Evolutionary conservation across 1,140 invertebrate genomes (phyloP).

Genomic region (Sarcophaga bullata): DNA sequence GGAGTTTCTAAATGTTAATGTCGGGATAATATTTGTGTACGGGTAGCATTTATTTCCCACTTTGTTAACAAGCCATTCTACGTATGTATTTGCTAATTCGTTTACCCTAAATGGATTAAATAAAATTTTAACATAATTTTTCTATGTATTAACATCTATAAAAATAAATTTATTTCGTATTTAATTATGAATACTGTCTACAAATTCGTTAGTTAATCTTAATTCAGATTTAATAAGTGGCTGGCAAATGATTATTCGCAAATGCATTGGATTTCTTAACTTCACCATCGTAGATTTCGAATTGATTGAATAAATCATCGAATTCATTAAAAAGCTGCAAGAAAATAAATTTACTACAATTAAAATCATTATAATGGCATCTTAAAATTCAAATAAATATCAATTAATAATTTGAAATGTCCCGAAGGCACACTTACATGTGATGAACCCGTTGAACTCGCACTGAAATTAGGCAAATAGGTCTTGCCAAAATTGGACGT

Average conservation of each 20-base stretch:
- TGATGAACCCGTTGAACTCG: constrained; percentile 53
- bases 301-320: constrained; percentile 59
- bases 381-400: neutral
- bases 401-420: neutral
- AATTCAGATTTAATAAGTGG: neutral
- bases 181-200: no score
- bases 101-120: no score
- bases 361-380: neutral
- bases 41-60: no score
- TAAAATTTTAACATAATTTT: no score
- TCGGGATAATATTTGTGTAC: no score
- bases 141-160: no score
- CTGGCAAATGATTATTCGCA: constrained; percentile 8
- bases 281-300: constrained; percentile 53
- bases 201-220: no score
- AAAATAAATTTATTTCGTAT: no score
- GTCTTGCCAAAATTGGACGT: neutral
- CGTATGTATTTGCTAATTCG: no score
- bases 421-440: constrained; percentile 51
- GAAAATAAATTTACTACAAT: constrained; percentile 32
- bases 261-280: constrained; percentile 4
- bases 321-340: constrained; percentile 62
- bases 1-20: no score
- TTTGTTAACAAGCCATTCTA: no score
- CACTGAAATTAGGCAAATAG: constrained; percentile 61